phyloP scores from a whole-genome alignment of 53 echinoderm and acorn worm species.

The Hippasteria phrygiana region DNA sequence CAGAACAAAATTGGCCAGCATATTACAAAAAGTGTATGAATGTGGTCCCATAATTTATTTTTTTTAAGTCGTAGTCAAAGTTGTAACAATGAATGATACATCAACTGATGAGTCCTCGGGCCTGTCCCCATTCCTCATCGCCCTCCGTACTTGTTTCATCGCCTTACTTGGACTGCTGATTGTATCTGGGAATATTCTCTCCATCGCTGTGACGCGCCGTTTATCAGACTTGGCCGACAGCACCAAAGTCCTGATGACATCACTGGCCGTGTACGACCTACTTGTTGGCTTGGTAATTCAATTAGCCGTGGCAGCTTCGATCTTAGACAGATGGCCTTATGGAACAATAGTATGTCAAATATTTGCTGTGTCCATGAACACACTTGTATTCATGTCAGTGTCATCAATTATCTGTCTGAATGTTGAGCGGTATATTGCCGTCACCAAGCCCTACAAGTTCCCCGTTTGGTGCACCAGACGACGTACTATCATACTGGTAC shows the following conservation, averaged over 20 bases:
- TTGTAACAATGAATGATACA: background rate
- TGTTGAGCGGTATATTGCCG: conserved; percentile 29
- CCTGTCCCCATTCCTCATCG: background rate
- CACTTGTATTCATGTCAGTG: background rate
- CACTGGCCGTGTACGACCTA: conserved; percentile 32
- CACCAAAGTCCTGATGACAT: conserved; percentile 46
- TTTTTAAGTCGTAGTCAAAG: no score
- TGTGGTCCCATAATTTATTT: no score
- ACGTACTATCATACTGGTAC: no score
- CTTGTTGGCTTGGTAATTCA: background rate
- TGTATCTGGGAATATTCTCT: conserved; percentile 33
- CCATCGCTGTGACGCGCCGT: conserved; percentile 42
- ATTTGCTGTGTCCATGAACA: background rate
- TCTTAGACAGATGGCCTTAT: conserved; percentile 25
- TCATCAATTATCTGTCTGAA: background rate
- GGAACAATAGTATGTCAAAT: background rate
- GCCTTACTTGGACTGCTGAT: conserved; percentile 20
- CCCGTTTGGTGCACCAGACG: no score
- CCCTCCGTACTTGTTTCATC: conserved; percentile 23
- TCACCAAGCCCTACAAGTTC: conserved; percentile 15
- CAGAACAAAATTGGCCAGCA: no score
- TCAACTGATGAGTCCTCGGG: background rate
- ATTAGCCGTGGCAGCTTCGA: background rate
- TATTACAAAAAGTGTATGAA: no score
- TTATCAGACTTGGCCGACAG: conserved; percentile 36